Evolutionary conservation across 1,140 invertebrate genomes (phyloP), one percentile per base, ranked within the genome.

Genomic region (Adelges cooleyi): DNA sequence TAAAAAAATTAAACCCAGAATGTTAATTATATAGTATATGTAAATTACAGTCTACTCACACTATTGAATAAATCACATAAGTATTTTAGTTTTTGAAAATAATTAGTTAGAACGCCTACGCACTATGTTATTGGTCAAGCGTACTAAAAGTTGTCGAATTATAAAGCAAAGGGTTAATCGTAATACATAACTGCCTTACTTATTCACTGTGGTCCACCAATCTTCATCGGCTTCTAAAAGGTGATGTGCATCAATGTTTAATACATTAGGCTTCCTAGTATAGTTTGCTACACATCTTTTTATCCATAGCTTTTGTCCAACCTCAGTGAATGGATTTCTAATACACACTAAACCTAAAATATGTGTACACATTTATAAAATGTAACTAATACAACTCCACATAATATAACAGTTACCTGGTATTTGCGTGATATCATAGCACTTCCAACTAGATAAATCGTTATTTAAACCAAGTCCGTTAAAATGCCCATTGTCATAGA

Each of bases 221-320:
- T 76, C 70, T 70, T 77, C 71, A 48, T 73, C 70, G 40, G 74
- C 67, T 6, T 70, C 70, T 17, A 81, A 67, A 65, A 78, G 67
- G 65, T 77, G 71, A 69, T 83, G 80, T 18, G 72, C 73, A 75
- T 86, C 81, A 67, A 95, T 77, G 77, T 94, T 94, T 20, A 82
- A 80, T 74, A 83, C 83, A 75, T 90, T 85, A n/a, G 88, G 87
- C 66, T 81, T 81, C 42, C 73, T 79, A 0, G 90, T 81, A 75
- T 87, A 94, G 67, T 88, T 82, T 70, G 80, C 77, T 18, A 95
- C 74, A 76, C 87, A 87, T 75, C 84, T 82, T 49, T 80, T 75
- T 15, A 89, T 85, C 92, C 91, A 95, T 74, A 86, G 86, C 65
- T 82, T 80, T 74, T 93, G 90, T 1, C 87, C 89, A 49, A 77